Evolutionary conservation across 1,140 invertebrate species (phyloP).

Genomic region (Panulirus ornatus): DNA sequence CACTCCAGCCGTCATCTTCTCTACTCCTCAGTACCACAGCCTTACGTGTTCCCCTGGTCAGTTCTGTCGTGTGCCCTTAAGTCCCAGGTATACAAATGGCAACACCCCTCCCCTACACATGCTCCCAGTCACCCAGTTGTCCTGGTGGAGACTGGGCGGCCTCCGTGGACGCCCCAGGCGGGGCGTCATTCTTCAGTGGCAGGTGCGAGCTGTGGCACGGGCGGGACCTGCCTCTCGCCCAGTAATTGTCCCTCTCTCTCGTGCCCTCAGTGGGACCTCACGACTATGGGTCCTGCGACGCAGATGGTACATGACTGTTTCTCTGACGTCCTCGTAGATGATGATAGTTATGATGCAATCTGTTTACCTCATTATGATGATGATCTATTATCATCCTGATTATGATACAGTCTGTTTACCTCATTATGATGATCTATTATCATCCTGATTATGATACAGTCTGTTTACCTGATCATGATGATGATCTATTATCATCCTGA

Average conservation of each 20-base stretch:
- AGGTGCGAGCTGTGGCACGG: neutral
- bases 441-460: too few relatives aligned
- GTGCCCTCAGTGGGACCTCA: neutral
- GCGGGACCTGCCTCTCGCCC: neutral
- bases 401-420: too few relatives aligned
- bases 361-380: too few relatives aligned
- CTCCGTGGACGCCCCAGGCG: neutral
- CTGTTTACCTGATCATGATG: too few relatives aligned
- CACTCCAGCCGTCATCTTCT: neutral
- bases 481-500: too few relatives aligned
- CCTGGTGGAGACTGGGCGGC: neutral
- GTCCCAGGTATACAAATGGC: too few relatives aligned
- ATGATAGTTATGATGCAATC: too few relatives aligned
- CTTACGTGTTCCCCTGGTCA: neutral
- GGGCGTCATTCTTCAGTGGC: conserved; percentile 19
- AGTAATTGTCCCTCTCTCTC: neutral
- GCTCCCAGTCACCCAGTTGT: neutral
- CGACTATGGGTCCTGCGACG: neutral
- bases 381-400: too few relatives aligned
- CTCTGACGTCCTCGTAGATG: too few relatives aligned
- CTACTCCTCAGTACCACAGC: neutral
- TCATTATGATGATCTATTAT: too few relatives aligned
- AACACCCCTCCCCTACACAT: neutral
- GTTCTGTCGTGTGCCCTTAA: too few relatives aligned
- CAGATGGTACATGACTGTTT: too few relatives aligned